These are phyloP conservation scores for Lipophrys pholis DNA, from an alignment of 2,113 vertebrate genomes.

Conservation along the genomic window DNA sequence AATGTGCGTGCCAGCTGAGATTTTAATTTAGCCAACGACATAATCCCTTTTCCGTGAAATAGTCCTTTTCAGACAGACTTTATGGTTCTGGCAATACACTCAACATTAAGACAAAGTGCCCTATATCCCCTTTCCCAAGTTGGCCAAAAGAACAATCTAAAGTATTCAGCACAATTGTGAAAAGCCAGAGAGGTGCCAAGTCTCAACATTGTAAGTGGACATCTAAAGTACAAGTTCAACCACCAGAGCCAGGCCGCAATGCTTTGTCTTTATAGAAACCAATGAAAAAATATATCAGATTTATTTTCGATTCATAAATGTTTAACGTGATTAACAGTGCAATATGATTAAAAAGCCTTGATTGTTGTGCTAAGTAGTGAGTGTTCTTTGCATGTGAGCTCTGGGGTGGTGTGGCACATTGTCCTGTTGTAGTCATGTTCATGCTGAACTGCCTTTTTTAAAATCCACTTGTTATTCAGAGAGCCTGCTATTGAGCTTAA, in stretches of 20 bases:
- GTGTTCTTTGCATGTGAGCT: not conserved
- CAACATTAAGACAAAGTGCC: slow-evolving; percentile 9
- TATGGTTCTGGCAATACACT: not conserved
- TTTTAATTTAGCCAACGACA: slow-evolving; percentile 1
- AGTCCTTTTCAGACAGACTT: not conserved
- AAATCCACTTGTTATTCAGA: not conserved
- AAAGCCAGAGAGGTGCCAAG: not conserved
- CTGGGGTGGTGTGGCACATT: no score
- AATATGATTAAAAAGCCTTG: no score
- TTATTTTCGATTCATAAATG: no score
- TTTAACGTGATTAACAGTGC: no score
- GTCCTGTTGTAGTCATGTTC: no score
- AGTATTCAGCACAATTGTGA: not conserved
- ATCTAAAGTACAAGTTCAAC: not conserved
- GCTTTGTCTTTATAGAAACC: not conserved
- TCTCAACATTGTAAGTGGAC: not conserved
- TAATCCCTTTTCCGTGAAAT: not conserved
- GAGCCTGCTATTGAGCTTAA: not conserved
- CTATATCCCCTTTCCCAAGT: not conserved
- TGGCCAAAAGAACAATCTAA: not conserved
- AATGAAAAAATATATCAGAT: not conserved
- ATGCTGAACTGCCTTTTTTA: no score
- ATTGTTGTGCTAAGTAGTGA: not conserved
- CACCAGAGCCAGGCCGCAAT: not conserved
- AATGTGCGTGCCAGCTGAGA: not conserved